Conservation (phyloP, 2,113 vertebrate genomes). For the Cyanoramphus novaezelandiae region DNA sequence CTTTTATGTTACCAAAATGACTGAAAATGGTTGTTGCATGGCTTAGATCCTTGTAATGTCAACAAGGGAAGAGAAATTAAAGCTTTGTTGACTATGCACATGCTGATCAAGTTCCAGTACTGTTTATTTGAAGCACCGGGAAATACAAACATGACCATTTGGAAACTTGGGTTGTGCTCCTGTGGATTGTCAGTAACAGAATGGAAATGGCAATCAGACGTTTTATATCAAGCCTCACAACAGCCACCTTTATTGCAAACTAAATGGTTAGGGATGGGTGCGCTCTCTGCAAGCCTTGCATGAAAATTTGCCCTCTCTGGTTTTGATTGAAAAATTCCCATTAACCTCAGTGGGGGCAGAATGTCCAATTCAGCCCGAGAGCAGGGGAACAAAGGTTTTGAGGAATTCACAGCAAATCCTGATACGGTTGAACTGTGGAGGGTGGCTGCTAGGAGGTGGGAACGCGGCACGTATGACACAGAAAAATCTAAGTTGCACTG, state of each 20-base stretch:
- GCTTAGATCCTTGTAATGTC: not conserved
- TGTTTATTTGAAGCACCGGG: not conserved
- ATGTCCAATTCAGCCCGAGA: not conserved
- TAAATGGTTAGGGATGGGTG: not conserved
- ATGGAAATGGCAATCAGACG: not conserved
- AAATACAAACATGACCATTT: not conserved
- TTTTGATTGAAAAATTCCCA: not conserved
- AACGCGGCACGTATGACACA: not conserved
- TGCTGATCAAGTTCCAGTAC: not conserved
- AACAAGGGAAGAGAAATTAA: not conserved
- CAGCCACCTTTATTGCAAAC: not conserved
- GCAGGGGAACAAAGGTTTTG: not conserved
- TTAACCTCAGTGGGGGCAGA: not conserved
- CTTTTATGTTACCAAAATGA: not conserved
- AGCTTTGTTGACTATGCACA: not conserved
- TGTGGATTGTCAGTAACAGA: not conserved
- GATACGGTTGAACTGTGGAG: not conserved
- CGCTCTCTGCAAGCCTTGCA: not conserved
- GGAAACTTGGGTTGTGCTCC: not conserved
- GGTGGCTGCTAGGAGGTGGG: not conserved
- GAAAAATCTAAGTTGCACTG: not conserved
- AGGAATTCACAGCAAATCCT: not conserved
- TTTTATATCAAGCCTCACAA: not conserved
- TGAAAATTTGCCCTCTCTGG: not conserved
- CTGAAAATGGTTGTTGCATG: not conserved